Evolutionary conservation across 1,140 invertebrate genomes (phyloP), one percentile per base, ranked within the genome.

Genomic region (Aleiodes sp.): DNA sequence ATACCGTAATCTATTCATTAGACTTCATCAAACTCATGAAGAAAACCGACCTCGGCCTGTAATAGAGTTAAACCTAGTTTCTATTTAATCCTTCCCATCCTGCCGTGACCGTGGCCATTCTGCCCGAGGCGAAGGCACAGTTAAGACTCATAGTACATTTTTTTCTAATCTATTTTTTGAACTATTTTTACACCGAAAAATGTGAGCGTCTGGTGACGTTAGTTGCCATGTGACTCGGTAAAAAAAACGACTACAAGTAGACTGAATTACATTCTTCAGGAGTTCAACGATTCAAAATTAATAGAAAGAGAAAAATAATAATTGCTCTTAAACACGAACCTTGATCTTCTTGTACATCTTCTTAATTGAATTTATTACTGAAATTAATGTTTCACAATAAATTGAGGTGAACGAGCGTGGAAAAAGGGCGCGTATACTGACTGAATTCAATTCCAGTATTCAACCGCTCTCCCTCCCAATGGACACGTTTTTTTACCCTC

Each of bases 311-410:
- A 52, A 24, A 2, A 2, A 2, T 21, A 24, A 16, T 21, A 52
- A 52, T 52, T 16, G n/a, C 1, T 52, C 7, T 24, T 0, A 52
- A 52, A n/a, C n/a, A n/a, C 46, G 46, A 52, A 52, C 46, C 46
- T 52, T 52, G 46, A 52, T 52, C 46, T 52, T 52, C 19, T 21
- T 52, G 46, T 24, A 52, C 46, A 52, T 52, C 26, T 52, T 52
- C n/a, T n/a, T n/a, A n/a, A n/a, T n/a, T n/a, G n/a, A n/a, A n/a
- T n/a, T n/a, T n/a, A n/a, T n/a, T n/a, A n/a, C n/a, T n/a, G n/a
- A n/a, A n/a, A n/a, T n/a, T n/a, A n/a, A n/a, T n/a, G n/a, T n/a
- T n/a, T n/a, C n/a, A n/a, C n/a, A n/a, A n/a, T n/a, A n/a, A n/a
- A n/a, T n/a, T n/a, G n/a, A n/a, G n/a, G n/a, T n/a, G n/a, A n/a